Evolutionary conservation across 2,797 vertebrate genomes (phyloP).

Genomic region (Xiphophorus birchmanni): DNA sequence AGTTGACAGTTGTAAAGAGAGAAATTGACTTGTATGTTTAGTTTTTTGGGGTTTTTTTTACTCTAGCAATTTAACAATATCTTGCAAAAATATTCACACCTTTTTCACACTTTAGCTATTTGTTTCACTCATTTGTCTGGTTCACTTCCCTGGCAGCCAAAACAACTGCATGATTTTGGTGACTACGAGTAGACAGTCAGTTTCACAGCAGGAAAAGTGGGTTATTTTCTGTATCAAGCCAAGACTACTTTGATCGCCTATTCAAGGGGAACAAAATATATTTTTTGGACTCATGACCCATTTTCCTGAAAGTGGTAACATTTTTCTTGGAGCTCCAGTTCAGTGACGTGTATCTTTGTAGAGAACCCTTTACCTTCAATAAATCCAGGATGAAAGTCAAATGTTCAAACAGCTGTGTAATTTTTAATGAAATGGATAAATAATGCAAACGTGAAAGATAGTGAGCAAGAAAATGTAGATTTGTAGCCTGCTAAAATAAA

Average conservation of each 20-base stretch:
- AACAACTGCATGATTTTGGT: neutral
- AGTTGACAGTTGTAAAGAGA: constrained; percentile 39
- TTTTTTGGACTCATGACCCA: neutral
- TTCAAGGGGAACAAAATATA: neutral
- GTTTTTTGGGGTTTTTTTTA: constrained; percentile 30
- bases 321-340: neutral
- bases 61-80: constrained; percentile 38
- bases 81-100: neutral
- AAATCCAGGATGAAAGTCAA: neutral
- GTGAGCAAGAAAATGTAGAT: neutral
- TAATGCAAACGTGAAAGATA: neutral
- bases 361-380: neutral
- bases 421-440: neutral
- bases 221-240: neutral
- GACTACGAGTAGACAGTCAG: neutral
- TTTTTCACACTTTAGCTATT: neutral
- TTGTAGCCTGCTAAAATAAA: neutral
- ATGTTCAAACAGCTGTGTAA: neutral
- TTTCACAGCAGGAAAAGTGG: neutral
- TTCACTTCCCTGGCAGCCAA: neutral
- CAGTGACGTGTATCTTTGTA: neutral
- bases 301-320: neutral
- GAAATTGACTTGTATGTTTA: constrained; percentile 30
- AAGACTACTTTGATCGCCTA: neutral
- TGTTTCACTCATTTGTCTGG: neutral